Conservation (phyloP, 2,113 vertebrate species). For the Carassius carassius region DNA sequence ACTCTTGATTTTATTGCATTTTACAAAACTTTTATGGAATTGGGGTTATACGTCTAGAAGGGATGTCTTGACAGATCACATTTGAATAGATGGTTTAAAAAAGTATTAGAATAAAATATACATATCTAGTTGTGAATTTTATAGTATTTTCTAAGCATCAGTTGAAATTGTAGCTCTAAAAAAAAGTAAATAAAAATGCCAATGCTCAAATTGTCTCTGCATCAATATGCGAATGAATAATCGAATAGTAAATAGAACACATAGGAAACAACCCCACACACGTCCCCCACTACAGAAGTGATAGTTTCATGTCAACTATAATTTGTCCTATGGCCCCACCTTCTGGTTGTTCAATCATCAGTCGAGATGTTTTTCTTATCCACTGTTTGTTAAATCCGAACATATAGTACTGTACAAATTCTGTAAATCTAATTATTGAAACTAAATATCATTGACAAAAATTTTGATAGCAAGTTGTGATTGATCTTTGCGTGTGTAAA, state of each 20-base stretch:
- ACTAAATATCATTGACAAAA: too few species aligned
- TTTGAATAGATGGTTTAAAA: background rate
- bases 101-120: background rate
- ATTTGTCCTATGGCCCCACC: background rate
- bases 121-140: background rate
- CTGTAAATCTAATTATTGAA: too few species aligned
- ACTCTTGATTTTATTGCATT: too few species aligned
- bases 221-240: background rate
- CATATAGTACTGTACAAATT: too few species aligned
- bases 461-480: too few species aligned
- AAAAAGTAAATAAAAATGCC: background rate
- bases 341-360: slow-evolving; percentile 12
- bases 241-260: background rate
- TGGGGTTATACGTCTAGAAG: background rate
- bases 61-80: background rate
- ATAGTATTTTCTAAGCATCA: background rate
- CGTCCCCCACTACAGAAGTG: background rate
- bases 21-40: too few species aligned
- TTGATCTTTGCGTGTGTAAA: too few species aligned
- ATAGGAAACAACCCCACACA: background rate
- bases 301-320: background rate
- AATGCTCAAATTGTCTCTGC: background rate
- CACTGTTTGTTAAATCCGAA: background rate
- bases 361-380: background rate
- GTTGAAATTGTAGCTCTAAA: background rate